Percentiles rank a stretch among this genome's conserved stretches.
Evolutionary conservation across 2,888 invertebrate genomes (phyloP).

Genomic region (Cephonodes hylas): DNA sequence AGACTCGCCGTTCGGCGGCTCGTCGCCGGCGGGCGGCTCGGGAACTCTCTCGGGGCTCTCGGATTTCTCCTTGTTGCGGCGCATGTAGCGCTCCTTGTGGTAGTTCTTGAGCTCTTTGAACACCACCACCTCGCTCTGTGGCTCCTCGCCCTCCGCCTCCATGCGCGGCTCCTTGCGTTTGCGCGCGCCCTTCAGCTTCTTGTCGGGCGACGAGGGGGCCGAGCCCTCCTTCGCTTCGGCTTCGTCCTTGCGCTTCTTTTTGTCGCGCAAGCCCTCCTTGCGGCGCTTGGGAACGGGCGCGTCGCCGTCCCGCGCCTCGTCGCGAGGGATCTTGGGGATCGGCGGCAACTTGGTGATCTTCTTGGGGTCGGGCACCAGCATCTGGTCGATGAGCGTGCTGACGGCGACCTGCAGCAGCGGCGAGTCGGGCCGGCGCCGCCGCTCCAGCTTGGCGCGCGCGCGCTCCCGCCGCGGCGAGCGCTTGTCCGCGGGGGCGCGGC

Average conservation of each 20-base stretch:
- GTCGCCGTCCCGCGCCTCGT: conserved; percentile 24
- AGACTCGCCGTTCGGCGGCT: conserved; percentile 40
- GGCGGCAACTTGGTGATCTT: conserved; percentile 66
- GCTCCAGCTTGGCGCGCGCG: conserved; percentile 13
- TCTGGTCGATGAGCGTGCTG: conserved; percentile 35
- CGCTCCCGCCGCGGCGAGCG: conserved; percentile 36
- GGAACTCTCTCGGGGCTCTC: conserved; percentile 75
- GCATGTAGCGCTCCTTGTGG: conserved; percentile 83
- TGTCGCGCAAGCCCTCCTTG: conserved; percentile 37
- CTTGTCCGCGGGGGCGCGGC: conserved; percentile 28
- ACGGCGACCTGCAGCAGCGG: conserved; percentile 14
- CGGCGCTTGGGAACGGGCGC: conserved; percentile 32
- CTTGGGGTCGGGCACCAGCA: conserved; percentile 49
- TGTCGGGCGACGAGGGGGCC: conserved; percentile 46
- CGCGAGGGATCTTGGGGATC: conserved; percentile 61
- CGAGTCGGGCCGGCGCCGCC: conserved; percentile 11
- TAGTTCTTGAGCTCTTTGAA: conserved; percentile 82
- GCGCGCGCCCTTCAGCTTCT: conserved; percentile 36
- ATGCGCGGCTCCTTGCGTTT: conserved; percentile 26
- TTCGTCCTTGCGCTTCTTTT: conserved; percentile 25
- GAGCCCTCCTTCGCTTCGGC: conserved; percentile 31
- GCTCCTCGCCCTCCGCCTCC: conserved; percentile 31
- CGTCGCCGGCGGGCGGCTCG: conserved; percentile 23
- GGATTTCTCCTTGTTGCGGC: conserved; percentile 83
- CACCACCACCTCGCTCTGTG: conserved; percentile 47